Evolutionary conservation across 2,797 vertebrate species (phyloP), one percentile per base, ranked within the genome.

Genomic region (Petrocephalus schoutedeni): DNA sequence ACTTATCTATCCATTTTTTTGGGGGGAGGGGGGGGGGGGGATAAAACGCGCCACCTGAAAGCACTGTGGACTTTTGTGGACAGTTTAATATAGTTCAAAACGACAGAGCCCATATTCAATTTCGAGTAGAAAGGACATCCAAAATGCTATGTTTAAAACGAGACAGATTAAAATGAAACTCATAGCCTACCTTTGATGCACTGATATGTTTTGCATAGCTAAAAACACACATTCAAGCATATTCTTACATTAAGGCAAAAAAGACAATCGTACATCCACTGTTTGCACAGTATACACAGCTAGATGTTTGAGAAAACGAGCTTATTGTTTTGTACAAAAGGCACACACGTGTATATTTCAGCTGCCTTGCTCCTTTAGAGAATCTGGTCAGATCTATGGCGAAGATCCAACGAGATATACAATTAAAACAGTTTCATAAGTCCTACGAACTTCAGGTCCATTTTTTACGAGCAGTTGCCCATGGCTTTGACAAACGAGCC

Each of bases 401-500:
- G 49, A 84, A 89, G 86, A 91, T 92, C 91, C 92, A 89, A 90
- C 89, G 32, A 89, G 86, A 89, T 88, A 89, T 88, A 88, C 87
- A 83, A 89, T 87, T 89, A 71, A 57, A 54, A 57, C 74, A 85
- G 86, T 89, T 59, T 88, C 85, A 61, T 77, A 88, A 88, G 90
- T 91, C 89, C 89, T 88, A 87, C 54, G 80, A 19, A 21, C 6
- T 80, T 88, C 19, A 45, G 88, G 88, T 89, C 89, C 87, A 19
- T 67, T 19, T 19, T 90, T 95, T 94, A 97, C 88, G 95, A 94
- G 91, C 97, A 98, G 95, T 96, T 97, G 93, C 97, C 96, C 97
- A 98, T 95, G 90, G 97, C 96, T 92, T 98, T 98, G 94, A 96
- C 96, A 93, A 97, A 96, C 71, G 97, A 97, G 41, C 96, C 97